A percentile compares a stretch with the other conserved stretches of the same genome.
Conservation (phyloP, 2,797 vertebrate genomes). For the Pyrocephalus nanus region DNA sequence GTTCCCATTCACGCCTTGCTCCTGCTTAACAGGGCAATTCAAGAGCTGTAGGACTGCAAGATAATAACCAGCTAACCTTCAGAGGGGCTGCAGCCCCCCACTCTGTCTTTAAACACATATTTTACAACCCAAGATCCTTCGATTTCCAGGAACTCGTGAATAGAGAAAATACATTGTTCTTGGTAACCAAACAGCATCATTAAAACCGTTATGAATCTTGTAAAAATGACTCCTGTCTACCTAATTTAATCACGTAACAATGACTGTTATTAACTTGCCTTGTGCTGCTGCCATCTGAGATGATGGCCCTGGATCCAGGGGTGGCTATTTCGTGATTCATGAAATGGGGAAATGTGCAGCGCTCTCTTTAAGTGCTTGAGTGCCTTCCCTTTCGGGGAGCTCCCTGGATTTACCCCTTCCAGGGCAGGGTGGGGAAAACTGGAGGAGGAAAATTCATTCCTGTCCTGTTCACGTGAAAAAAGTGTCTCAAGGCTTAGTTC, state of each 20-base stretch:
- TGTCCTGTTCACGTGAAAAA: neutral
- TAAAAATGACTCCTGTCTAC: constrained; percentile 38
- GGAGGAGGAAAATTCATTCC: neutral
- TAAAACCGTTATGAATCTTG: constrained; percentile 35
- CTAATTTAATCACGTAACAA: constrained; percentile 54
- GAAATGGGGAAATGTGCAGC: neutral
- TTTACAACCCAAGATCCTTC: constrained; percentile 7
- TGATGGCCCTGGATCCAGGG: neutral
- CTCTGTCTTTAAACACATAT: neutral
- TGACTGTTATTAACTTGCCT: constrained; percentile 42
- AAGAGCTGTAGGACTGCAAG: neutral
- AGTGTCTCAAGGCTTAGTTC: neutral
- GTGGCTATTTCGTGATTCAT: constrained; percentile 7
- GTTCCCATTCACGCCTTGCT: neutral
- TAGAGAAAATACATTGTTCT: constrained; percentile 32
- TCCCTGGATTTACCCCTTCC: neutral
- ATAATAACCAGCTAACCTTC: neutral
- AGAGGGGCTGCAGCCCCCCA: neutral
- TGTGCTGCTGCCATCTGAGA: constrained; percentile 44
- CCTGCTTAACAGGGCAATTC: neutral
- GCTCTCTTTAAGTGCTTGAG: neutral
- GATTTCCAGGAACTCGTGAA: constrained; percentile 59
- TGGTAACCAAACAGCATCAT: constrained; percentile 50
- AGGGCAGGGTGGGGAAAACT: neutral
- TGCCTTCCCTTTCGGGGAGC: neutral